A percentile compares a stretch with the other conserved stretches of the same genome.
Evolutionary conservation across 2,797 vertebrate genomes (phyloP).

Genomic region (Chrosomus eos): DNA sequence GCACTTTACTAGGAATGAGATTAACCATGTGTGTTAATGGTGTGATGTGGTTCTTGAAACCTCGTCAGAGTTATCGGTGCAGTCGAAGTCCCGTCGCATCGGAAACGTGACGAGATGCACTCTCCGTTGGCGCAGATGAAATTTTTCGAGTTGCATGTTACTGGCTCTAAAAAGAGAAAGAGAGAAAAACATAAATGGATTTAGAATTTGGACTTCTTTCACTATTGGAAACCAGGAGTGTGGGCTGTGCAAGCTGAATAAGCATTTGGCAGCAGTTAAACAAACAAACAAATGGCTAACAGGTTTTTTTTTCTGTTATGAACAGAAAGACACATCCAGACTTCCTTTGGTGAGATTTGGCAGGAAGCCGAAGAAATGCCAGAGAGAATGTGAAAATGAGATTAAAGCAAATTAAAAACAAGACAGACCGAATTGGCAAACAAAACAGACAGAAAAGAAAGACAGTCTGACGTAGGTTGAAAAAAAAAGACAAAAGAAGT

Average conservation of each 20-base stretch:
- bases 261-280: background rate
- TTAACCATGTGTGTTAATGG: background rate
- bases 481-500: background rate
- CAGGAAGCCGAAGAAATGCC: background rate
- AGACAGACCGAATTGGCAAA: background rate
- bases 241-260: background rate
- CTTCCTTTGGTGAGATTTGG: background rate
- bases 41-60: slow-evolving; percentile 63
- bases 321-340: background rate
- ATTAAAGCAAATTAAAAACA: background rate
- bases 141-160: slow-evolving; percentile 84
- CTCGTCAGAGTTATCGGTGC: slow-evolving; percentile 86
- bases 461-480: too few species aligned
- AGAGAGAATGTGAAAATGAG: slow-evolving; percentile 1
- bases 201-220: background rate
- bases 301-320: background rate
- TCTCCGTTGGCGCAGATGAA: slow-evolving; percentile 87
- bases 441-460: background rate
- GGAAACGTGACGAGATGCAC: slow-evolving; percentile 84
- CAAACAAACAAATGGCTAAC: slow-evolving; percentile 2
- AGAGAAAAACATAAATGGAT: slow-evolving; percentile 7
- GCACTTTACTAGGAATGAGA: background rate
- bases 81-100: slow-evolving; percentile 89
- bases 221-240: background rate
- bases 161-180: slow-evolving; percentile 74